A percentile compares a stretch with the other conserved stretches of the same genome.
Evolutionary conservation across 2,113 vertebrate genomes (phyloP).

Genomic region (Chunga burmeisteri): DNA sequence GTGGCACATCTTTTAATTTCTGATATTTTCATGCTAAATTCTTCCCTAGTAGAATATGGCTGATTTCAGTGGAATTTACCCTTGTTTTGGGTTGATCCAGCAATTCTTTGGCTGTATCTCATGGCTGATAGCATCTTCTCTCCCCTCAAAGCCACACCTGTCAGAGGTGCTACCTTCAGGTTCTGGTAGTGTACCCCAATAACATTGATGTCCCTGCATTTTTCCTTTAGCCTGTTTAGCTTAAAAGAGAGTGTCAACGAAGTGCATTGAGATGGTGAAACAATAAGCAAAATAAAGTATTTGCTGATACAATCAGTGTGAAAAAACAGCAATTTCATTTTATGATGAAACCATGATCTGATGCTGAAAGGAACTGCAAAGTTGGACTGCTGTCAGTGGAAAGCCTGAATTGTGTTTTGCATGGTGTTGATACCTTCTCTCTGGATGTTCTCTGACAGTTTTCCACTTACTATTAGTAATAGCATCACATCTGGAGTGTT

Average conservation of each 20-base stretch:
- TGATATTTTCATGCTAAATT: background rate
- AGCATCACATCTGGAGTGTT: background rate
- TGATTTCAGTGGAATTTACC: background rate
- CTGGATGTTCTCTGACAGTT: background rate
- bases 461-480: background rate
- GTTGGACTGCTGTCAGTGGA: background rate
- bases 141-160: background rate
- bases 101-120: background rate
- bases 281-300: background rate
- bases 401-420: background rate
- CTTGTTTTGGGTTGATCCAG: background rate
- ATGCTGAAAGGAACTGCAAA: background rate
- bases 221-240: background rate
- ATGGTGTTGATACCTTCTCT: background rate
- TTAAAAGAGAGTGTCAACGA: background rate
- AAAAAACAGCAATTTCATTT: background rate
- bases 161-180: background rate
- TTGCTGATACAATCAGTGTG: background rate
- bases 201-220: background rate
- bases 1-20: background rate
- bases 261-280: background rate
- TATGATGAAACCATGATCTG: background rate
- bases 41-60: background rate
- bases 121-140: background rate
- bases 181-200: background rate